These are phyloP conservation scores for Heliconius nattereri DNA, from an alignment of 1,140 invertebrate genomes.

Conservation along the genomic window DNA sequence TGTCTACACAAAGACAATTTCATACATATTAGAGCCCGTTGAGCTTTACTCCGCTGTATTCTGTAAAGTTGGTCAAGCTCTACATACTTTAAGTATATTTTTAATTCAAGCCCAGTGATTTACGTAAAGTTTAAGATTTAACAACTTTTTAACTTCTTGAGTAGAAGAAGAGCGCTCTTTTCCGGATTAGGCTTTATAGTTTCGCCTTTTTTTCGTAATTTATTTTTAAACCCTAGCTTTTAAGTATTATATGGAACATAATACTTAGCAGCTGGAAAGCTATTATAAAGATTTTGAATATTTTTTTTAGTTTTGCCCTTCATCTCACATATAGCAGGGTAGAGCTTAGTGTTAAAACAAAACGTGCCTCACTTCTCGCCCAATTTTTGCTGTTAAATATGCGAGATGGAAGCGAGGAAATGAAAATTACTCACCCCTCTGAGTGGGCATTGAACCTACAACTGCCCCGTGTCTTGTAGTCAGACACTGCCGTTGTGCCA, in stretches of 20 bases:
- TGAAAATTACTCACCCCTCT: no score
- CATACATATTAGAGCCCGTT: not conserved
- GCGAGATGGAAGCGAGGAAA: no score
- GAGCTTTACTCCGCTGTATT: not conserved
- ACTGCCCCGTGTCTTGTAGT: no score
- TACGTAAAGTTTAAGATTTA: constrained; percentile 25
- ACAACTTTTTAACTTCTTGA: constrained; percentile 21
- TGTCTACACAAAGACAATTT: not conserved
- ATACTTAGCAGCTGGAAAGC: not conserved
- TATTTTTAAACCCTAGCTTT: not conserved
- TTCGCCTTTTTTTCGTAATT: not conserved
- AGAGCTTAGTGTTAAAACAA: no score
- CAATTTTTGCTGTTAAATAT: no score
- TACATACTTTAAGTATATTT: constrained; percentile 1
- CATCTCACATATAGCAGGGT: no score
- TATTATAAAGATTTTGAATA: no score
- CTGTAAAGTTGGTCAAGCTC: not conserved
- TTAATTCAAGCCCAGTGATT: constrained; percentile 17
- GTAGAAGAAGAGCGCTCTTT: constrained; percentile 7
- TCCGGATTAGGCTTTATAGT: not conserved
- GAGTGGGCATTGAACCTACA: no score
- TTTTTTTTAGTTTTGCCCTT: no score
- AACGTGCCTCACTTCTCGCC: no score
- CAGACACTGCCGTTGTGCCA: no score
- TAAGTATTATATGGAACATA: not conserved